These are phyloP conservation scores for Leptinotarsa lineolata DNA, from an alignment of 1,140 invertebrate species.

Conservation along the genomic window DNA sequence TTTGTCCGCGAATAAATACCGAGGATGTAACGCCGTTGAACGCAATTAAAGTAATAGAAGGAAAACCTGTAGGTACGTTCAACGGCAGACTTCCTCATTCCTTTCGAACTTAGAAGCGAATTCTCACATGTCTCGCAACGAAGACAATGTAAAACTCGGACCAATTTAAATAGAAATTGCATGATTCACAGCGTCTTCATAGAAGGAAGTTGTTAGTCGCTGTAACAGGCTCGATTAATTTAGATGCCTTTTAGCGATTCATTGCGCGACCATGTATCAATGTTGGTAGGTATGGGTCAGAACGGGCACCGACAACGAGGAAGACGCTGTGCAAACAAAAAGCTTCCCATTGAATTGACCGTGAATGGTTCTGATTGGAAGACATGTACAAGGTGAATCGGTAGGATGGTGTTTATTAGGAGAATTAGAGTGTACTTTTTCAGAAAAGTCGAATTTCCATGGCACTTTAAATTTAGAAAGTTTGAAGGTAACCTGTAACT, in stretches of 20 bases:
- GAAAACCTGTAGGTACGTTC: slow-evolving; percentile 1
- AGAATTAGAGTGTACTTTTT: no score
- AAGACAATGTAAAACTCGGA: slow-evolving; percentile 2
- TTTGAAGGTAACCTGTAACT: no score
- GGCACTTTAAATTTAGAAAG: no score
- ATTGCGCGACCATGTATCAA: slow-evolving; percentile 1
- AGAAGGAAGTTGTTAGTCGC: slow-evolving; percentile 5
- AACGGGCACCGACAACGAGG: no score
- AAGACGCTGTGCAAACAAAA: no score
- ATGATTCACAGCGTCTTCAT: not conserved
- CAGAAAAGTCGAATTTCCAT: no score
- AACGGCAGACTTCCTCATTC: not conserved
- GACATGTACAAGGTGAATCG: no score
- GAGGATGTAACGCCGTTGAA: not conserved
- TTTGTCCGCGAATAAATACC: not conserved
- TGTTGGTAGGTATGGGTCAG: not conserved
- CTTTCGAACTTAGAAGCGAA: not conserved
- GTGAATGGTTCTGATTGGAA: no score
- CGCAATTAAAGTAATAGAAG: not conserved
- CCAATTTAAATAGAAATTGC: slow-evolving; percentile 8
- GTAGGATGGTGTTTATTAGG: no score
- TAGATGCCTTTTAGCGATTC: not conserved
- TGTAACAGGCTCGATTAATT: not conserved
- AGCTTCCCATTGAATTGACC: no score
- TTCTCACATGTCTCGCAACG: not conserved